Evolutionary conservation across 2,797 vertebrate genomes (phyloP).

Genomic region (Mycteria americana): DNA sequence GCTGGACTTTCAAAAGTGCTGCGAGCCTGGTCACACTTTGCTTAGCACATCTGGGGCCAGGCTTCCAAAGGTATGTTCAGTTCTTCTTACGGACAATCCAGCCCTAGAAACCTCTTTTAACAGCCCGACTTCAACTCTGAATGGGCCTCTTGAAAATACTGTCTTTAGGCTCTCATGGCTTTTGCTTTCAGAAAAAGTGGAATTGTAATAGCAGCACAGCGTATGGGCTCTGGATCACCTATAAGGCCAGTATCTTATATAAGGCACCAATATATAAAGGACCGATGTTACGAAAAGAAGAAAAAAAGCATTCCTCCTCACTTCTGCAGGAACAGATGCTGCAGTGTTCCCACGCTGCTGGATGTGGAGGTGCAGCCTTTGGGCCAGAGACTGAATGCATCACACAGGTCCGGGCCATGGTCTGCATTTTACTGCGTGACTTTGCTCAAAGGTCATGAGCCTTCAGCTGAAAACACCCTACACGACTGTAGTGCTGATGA

Average conservation of each 20-base stretch:
- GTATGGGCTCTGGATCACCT: background rate
- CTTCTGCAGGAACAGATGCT: background rate
- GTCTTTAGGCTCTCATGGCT: background rate
- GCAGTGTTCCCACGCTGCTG: background rate
- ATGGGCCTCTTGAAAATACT: background rate
- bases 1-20: background rate
- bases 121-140: background rate
- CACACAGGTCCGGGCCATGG: background rate
- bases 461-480: background rate
- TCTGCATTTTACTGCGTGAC: background rate
- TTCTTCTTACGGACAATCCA: background rate
- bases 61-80: background rate
- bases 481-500: background rate
- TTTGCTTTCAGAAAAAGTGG: background rate
- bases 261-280: background rate
- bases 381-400: background rate
- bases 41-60: background rate
- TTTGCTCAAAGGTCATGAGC: background rate
- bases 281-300: background rate
- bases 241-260: background rate
- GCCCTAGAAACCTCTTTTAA: background rate
- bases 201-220: background rate
- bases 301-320: background rate
- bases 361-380: background rate
- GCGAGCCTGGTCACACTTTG: background rate